Evolutionary conservation across 2,797 vertebrate genomes (phyloP).

Genomic region (Sebastes taczanowskii): DNA sequence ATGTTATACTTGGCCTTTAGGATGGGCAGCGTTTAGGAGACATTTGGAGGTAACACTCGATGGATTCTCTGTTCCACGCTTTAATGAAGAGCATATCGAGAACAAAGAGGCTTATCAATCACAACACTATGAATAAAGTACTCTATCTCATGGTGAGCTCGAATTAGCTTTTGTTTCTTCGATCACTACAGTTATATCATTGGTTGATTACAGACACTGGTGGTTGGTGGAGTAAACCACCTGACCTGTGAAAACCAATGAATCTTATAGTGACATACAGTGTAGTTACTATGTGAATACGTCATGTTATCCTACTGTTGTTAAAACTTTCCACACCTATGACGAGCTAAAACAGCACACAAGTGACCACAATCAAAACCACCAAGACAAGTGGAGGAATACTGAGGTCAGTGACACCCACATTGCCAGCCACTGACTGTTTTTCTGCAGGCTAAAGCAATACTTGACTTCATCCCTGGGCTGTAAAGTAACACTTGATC

Average conservation of each 20-base stretch:
- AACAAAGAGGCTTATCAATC: slow-evolving; percentile 19
- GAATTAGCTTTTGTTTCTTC: background rate
- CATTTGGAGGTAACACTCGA: slow-evolving; percentile 62
- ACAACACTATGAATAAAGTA: background rate
- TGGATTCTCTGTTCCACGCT: slow-evolving; percentile 62
- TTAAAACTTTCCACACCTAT: background rate
- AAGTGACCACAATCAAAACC: background rate
- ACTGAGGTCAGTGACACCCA: background rate
- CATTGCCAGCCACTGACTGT: background rate
- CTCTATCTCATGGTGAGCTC: background rate
- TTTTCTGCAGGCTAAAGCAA: background rate
- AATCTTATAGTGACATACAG: too few relatives aligned
- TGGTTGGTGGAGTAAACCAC: background rate
- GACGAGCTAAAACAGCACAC: background rate
- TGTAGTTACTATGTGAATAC: background rate
- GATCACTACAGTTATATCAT: background rate
- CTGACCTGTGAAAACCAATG: background rate
- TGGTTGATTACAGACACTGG: background rate
- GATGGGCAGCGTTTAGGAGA: slow-evolving; percentile 67
- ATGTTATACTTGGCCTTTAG: slow-evolving; percentile 79
- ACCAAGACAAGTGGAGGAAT: background rate
- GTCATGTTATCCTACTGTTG: background rate
- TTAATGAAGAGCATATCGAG: slow-evolving; percentile 69
- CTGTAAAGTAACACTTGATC: too few relatives aligned
- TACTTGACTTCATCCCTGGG: too few relatives aligned